Percentiles rank a stretch among this genome's conserved stretches.
Evolutionary conservation across 2,113 vertebrate species (phyloP).

Genomic region (Actenoides hombroni): DNA sequence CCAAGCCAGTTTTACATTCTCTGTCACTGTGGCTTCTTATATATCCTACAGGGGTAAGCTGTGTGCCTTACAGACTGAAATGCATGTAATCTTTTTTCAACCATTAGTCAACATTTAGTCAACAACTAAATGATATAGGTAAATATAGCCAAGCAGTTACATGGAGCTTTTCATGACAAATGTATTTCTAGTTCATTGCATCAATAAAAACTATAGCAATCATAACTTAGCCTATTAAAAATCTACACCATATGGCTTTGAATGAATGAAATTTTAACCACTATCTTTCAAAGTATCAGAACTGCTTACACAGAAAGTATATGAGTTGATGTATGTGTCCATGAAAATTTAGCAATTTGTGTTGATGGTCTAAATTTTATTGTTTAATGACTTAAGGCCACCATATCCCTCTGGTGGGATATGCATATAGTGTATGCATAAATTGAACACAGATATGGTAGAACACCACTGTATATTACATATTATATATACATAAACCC

Average conservation of each 20-base stretch:
- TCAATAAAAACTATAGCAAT: background rate
- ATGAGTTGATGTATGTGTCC: background rate
- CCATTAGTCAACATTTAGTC: background rate
- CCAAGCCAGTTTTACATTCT: background rate
- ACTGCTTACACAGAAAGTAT: background rate
- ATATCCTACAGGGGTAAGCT: background rate
- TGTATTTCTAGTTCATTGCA: background rate
- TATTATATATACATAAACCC: no score
- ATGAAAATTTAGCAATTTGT: background rate
- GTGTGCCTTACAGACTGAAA: background rate
- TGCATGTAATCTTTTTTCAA: background rate
- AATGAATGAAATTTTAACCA: conserved; percentile 1
- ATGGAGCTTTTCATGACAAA: background rate
- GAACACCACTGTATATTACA: background rate
- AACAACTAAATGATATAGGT: background rate
- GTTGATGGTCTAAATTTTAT: background rate
- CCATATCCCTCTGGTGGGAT: background rate
- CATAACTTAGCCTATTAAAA: background rate
- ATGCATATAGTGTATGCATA: background rate
- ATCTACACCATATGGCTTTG: background rate
- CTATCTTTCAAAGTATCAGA: background rate
- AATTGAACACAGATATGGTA: background rate
- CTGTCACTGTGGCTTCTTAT: background rate
- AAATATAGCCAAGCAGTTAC: background rate
- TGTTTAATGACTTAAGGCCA: background rate